phyloP scores from a whole-genome alignment of 2,797 vertebrate genomes.

The Synaphobranchus kaupii region DNA sequence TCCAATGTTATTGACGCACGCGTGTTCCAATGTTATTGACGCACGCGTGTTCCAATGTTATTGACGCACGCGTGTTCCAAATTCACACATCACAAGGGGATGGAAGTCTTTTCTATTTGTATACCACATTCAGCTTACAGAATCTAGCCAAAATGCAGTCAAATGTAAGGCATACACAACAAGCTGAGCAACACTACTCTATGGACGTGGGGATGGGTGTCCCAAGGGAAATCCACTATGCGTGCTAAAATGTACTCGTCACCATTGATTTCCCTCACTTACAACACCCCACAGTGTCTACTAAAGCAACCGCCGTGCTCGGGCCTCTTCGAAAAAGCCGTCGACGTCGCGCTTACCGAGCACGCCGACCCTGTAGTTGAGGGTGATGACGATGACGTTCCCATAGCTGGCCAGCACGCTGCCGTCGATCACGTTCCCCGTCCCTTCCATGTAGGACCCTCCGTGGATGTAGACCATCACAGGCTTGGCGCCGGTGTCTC shows the following conservation, averaged over 20 bases:
- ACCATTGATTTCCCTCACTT: neutral
- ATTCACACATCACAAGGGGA: neutral
- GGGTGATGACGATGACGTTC: conserved; percentile 98
- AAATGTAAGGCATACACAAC: neutral
- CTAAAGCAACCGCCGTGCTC: neutral
- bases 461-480: conserved; percentile 99
- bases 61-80: neutral
- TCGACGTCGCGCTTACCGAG: conserved; percentile 78
- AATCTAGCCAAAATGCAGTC: neutral
- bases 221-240: neutral
- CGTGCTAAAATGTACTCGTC: neutral
- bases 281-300: neutral
- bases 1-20: neutral
- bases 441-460: conserved; percentile 99
- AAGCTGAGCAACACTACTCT: neutral
- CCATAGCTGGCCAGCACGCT: conserved; percentile 97
- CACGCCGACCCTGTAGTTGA: conserved; percentile 98
- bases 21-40: neutral
- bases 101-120: neutral
- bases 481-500: conserved; percentile 96
- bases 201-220: neutral
- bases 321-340: neutral
- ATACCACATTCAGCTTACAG: neutral
- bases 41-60: too few relatives aligned
- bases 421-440: conserved; percentile 98